phyloP scores from a whole-genome alignment of 2,113 vertebrate species.

The Rhinoptilus africanus region DNA sequence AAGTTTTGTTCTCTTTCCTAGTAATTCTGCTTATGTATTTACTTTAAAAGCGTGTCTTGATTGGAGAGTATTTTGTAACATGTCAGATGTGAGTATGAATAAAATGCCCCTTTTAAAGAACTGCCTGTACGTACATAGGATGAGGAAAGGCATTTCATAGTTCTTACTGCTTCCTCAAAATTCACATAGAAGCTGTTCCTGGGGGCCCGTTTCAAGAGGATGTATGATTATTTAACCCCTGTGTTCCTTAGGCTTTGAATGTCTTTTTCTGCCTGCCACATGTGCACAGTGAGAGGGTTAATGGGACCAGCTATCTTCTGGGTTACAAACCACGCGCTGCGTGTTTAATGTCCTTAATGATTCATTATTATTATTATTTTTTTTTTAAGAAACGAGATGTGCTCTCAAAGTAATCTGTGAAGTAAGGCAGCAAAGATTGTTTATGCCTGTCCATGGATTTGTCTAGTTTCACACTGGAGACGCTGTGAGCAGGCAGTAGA shows the following conservation, averaged over 20 bases:
- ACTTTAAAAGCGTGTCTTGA: neutral
- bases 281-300: neutral
- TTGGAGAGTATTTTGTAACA: neutral
- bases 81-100: neutral
- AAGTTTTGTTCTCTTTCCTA: neutral
- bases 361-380: neutral
- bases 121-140: neutral
- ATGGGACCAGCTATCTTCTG: neutral
- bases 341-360: neutral
- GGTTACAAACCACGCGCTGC: neutral
- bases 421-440: neutral
- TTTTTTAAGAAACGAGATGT: neutral
- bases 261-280: slow-evolving; percentile 37
- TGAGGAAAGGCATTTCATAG: neutral
- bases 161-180: slow-evolving; percentile 47
- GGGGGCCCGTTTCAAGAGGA: slow-evolving; percentile 3
- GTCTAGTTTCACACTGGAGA: neutral
- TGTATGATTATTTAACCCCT: slow-evolving; percentile 27
- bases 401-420: neutral
- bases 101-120: neutral
- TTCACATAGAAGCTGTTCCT: slow-evolving; percentile 37
- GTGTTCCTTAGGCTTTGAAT: neutral
- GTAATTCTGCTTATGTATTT: neutral
- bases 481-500: neutral
- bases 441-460: neutral